Evolutionary conservation across 2,888 invertebrate genomes (phyloP).

Genomic region (Polydesmus complanatus): DNA sequence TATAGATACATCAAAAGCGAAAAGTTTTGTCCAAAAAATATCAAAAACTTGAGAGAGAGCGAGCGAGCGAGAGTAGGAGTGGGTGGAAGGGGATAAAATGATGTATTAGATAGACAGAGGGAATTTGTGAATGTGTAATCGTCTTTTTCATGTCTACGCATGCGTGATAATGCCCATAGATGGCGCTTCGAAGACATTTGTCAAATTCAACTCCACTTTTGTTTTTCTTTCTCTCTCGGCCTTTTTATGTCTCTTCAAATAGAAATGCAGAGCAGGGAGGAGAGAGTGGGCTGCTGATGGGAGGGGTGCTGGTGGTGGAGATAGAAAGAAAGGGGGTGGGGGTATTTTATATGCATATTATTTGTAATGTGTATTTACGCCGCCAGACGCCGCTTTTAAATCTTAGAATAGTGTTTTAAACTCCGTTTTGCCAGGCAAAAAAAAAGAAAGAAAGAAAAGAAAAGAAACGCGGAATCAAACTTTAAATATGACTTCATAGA

Average conservation of each 20-base stretch:
- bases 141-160: not conserved
- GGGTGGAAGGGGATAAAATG: not conserved
- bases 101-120: not conserved
- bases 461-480: no score
- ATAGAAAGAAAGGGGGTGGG: no score
- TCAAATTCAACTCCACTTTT: not conserved
- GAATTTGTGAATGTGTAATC: not conserved
- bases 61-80: no score
- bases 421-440: not conserved
- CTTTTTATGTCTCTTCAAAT: not conserved
- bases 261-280: not conserved
- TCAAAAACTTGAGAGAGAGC: no score
- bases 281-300: no score
- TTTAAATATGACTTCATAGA: no score
- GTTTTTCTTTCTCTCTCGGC: not conserved
- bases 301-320: no score
- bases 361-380: no score
- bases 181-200: not conserved
- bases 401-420: not conserved
- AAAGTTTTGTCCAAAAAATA: not conserved
- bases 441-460: no score
- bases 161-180: not conserved
- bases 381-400: no score
- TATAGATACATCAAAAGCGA: not conserved
- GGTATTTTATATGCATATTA: not conserved